phyloP scores from a whole-genome alignment of 2,113 vertebrate species.

The Ochotona princeps region DNA sequence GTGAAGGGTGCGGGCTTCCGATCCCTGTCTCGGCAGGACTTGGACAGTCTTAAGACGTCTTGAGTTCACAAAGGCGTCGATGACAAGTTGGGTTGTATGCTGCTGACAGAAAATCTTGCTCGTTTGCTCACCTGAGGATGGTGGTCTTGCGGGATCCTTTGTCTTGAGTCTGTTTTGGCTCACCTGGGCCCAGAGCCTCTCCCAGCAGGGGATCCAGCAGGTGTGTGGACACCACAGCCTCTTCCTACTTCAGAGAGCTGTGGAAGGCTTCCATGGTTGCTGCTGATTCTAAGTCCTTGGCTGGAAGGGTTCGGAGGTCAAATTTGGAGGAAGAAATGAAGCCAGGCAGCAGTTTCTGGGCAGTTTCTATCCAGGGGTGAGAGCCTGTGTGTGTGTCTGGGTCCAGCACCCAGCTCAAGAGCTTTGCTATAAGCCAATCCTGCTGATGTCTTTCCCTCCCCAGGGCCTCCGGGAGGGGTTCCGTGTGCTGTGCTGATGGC shows the following conservation, averaged over 20 bases:
- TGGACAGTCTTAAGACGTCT: not conserved
- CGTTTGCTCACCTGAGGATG: conserved; percentile 56
- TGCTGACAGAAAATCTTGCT: conserved; percentile 38
- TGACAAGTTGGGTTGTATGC: conserved; percentile 12
- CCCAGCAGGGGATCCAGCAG: not conserved
- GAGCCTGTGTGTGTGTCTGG: conserved; percentile 36
- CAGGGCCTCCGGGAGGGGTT: conserved; percentile 76
- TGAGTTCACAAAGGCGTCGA: conserved; percentile 61
- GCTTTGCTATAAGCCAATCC: conserved; percentile 64
- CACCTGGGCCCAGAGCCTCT: conserved; percentile 44
- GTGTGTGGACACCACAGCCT: not conserved
- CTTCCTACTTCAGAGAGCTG: conserved; percentile 10
- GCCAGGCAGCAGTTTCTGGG: conserved; percentile 85
- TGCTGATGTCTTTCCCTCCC: conserved; percentile 80
- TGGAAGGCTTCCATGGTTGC: not conserved
- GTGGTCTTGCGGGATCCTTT: not conserved
- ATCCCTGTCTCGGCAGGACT: not conserved
- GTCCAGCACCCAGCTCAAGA: conserved; percentile 81
- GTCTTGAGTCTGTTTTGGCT: conserved; percentile 60
- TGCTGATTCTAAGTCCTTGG: conserved; percentile 66
- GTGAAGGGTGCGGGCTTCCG: not conserved
- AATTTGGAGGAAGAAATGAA: conserved; percentile 75
- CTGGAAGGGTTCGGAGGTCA: conserved; percentile 75
- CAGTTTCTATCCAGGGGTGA: conserved; percentile 67
- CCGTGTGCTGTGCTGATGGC: conserved; percentile 82